Conservation (phyloP, 2,888 invertebrate species). For the Cheilosia scutellata region DNA sequence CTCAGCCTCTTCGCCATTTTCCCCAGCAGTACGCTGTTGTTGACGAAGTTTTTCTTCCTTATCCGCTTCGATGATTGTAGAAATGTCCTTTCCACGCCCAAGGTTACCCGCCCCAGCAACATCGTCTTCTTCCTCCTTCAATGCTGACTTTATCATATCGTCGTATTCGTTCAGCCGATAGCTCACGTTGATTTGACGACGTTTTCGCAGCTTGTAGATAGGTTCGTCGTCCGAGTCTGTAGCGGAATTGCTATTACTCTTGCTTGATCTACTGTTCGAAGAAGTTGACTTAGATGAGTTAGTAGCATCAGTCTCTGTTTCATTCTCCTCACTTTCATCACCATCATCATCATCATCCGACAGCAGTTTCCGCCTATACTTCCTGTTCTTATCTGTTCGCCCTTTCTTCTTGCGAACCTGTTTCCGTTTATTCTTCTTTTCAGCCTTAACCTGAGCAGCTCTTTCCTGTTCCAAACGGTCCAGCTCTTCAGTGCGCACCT, state of each 20-base stretch:
- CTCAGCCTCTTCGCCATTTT: conserved; percentile 79
- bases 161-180: conserved; percentile 97
- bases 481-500: conserved; percentile 78
- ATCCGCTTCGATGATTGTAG: conserved; percentile 93
- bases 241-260: conserved; percentile 77
- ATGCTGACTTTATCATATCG: conserved; percentile 96
- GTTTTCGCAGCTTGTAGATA: conserved; percentile 93
- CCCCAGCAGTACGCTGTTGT: conserved; percentile 78
- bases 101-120: conserved; percentile 92
- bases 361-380: conserved; percentile 24
- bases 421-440: conserved; percentile 73
- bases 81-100: conserved; percentile 95
- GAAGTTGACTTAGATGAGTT: conserved; percentile 73
- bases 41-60: conserved; percentile 87
- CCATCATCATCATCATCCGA: conserved; percentile 64
- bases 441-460: conserved; percentile 80
- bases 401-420: conserved; percentile 74
- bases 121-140: conserved; percentile 90
- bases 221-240: conserved; percentile 87
- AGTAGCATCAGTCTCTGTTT: conserved; percentile 77
- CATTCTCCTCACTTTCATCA: conserved; percentile 58
- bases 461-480: conserved; percentile 80
- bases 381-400: conserved; percentile 45
- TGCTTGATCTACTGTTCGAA: conserved; percentile 77
- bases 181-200: conserved; percentile 92